Percentiles rank a stretch among this genome's conserved stretches.
Evolutionary conservation across 2,113 vertebrate genomes (phyloP).

Genomic region (Rallus limicola): DNA sequence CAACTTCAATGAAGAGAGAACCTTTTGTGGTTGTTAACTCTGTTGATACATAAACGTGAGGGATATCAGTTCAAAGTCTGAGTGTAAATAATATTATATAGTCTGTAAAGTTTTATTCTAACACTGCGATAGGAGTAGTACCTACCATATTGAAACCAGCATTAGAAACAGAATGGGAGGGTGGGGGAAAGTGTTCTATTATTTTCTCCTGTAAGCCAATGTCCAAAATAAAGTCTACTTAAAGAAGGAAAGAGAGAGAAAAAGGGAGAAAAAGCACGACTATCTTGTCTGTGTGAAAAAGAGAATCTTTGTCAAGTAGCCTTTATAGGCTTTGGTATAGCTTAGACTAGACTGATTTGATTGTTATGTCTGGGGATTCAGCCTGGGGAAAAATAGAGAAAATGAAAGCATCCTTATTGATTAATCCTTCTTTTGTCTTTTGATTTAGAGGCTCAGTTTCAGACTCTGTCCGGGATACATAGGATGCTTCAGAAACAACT

Average conservation of each 20-base stretch:
- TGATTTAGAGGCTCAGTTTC: slow-evolving; percentile 64
- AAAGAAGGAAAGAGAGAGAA: background rate
- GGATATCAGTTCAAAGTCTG: background rate
- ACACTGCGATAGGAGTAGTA: background rate
- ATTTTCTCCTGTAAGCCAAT: background rate
- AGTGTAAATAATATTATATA: background rate
- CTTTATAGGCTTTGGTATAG: slow-evolving; percentile 27
- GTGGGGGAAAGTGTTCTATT: background rate
- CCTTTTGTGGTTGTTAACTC: background rate
- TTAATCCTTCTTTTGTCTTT: slow-evolving; percentile 45
- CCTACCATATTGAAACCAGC: background rate
- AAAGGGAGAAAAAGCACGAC: background rate
- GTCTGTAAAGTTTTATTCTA: background rate
- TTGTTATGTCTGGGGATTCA: slow-evolving; percentile 66
- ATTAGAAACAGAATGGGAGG: background rate
- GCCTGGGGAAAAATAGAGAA: slow-evolving; percentile 35
- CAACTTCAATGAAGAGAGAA: background rate
- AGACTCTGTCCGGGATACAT: background rate
- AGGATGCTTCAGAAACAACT: slow-evolving; percentile 15
- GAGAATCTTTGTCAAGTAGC: slow-evolving; percentile 26
- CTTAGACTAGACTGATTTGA: slow-evolving; percentile 57
- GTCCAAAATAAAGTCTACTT: background rate
- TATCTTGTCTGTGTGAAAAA: background rate
- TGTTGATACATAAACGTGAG: background rate
- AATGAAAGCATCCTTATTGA: slow-evolving; percentile 60